A percentile compares a stretch with the other conserved stretches of the same genome.
Conservation (phyloP, 1,140 invertebrate species). For the Heliconius hewitsoni region DNA sequence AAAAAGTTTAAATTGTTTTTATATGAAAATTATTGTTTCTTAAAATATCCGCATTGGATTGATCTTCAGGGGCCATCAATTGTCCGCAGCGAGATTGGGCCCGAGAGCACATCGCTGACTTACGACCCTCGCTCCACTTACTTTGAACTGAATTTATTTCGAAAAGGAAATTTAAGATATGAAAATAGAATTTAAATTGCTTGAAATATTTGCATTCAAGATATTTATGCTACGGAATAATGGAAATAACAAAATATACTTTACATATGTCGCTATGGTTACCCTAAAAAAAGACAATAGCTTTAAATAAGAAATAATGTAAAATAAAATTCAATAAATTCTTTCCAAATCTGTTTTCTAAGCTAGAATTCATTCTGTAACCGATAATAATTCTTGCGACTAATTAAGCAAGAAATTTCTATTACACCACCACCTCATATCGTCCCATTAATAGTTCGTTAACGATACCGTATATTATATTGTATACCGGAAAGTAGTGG, state of each 20-base stretch:
- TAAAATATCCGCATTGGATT: slow-evolving; percentile 2
- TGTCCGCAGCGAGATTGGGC: slow-evolving; percentile 7
- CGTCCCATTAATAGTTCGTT: background rate
- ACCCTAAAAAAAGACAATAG: too few species aligned
- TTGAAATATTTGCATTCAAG: background rate
- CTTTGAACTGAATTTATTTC: background rate
- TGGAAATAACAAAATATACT: background rate
- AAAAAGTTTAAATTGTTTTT: background rate
- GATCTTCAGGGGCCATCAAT: slow-evolving; percentile 5
- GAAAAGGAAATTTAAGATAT: slow-evolving; percentile 8
- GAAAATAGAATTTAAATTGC: slow-evolving; percentile 8
- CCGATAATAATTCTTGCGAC: too few species aligned
- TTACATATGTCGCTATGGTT: too few species aligned
- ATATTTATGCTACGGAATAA: background rate
- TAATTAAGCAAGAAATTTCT: too few species aligned
- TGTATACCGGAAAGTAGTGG: too few species aligned
- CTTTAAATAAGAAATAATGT: too few species aligned
- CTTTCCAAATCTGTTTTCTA: too few species aligned
- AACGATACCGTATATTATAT: background rate
- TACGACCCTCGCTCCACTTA: background rate
- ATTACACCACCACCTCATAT: background rate
- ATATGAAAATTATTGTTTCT: slow-evolving; percentile 12
- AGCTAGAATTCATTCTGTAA: too few species aligned
- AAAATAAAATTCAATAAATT: too few species aligned
- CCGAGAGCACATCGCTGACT: slow-evolving; percentile 14